Percentiles rank a stretch among this genome's conserved stretches.
phyloP scores from a whole-genome alignment of 1,140 invertebrate species.

The Leptoteleia sp. region DNA sequence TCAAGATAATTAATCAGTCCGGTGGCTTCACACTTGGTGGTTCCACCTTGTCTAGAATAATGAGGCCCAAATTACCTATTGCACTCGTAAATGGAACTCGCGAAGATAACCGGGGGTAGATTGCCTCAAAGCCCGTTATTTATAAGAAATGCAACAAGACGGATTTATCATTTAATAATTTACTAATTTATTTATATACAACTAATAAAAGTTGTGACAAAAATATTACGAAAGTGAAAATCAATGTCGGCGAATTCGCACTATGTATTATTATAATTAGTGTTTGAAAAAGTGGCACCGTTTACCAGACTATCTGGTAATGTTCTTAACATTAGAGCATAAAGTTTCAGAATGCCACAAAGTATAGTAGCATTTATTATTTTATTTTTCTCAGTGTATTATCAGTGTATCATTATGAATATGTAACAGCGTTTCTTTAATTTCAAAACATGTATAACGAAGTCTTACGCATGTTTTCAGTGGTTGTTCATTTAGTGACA shows the following conservation, averaged over 20 bases:
- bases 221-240: constrained; percentile 18
- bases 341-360: too few relatives aligned
- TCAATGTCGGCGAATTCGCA: background rate
- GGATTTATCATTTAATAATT: constrained; percentile 26
- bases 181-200: constrained; percentile 20
- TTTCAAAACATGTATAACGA: too few relatives aligned
- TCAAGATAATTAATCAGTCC: constrained; percentile 76
- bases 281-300: too few relatives aligned
- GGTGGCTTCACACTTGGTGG: constrained; percentile 76
- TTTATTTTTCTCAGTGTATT: too few relatives aligned
- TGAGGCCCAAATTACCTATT: constrained; percentile 62
- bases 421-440: too few relatives aligned
- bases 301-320: too few relatives aligned
- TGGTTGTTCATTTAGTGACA: too few relatives aligned
- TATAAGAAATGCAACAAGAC: constrained; percentile 5
- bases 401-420: too few relatives aligned
- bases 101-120: constrained; percentile 42
- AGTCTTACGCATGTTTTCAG: too few relatives aligned
- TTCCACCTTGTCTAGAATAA: constrained; percentile 75
- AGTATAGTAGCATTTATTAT: too few relatives aligned
- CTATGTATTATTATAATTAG: constrained; percentile 6
- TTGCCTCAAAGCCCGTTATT: constrained; percentile 35
- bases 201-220: constrained; percentile 11
- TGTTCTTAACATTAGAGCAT: too few relatives aligned
- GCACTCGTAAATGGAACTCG: constrained; percentile 45